Percentiles rank a stretch among this genome's conserved stretches.
Evolutionary conservation across 37 sponge, comb jelly and placozoan species (phyloP).

Genomic region (Cliona cf. orientalis): DNA sequence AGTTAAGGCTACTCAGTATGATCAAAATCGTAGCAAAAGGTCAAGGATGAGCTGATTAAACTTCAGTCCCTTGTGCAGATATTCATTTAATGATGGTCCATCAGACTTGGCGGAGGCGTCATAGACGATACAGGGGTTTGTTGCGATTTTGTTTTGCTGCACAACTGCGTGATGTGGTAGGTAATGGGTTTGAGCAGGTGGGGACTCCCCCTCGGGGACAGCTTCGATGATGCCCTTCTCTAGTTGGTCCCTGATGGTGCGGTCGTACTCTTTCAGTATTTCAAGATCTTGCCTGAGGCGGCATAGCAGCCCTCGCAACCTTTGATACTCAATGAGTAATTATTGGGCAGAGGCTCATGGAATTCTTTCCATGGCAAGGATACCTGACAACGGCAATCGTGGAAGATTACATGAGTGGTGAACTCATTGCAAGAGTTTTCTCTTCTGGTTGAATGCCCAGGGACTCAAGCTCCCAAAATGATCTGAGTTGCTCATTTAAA

Average conservation of each 20-base stretch:
- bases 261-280: constrained; percentile 18
- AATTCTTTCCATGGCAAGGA: constrained; percentile 29
- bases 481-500: neutral
- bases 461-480: constrained; percentile 46
- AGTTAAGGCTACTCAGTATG: constrained; percentile 6
- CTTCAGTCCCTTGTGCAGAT: neutral
- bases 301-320: constrained; percentile 11
- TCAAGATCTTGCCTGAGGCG: constrained; percentile 22
- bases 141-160: constrained; percentile 11
- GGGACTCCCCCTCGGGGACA: too few species aligned
- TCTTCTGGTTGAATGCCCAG: constrained; percentile 13
- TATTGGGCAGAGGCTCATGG: constrained; percentile 7
- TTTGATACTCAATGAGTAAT: constrained; percentile 7
- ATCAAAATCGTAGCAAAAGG: constrained; percentile 12
- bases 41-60: constrained; percentile 8
- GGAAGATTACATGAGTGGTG: neutral
- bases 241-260: constrained; percentile 29
- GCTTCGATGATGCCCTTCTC: constrained; percentile 36
- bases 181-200: too few species aligned
- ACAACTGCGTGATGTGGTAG: constrained; percentile 45
- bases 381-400: constrained; percentile 31
- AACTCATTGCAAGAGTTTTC: constrained; percentile 19
- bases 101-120: constrained; percentile 30
- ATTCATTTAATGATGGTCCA: constrained; percentile 15
- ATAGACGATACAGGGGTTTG: constrained; percentile 33